phyloP scores from a whole-genome alignment of 2,797 vertebrate species.

The Cyclopterus lumpus region DNA sequence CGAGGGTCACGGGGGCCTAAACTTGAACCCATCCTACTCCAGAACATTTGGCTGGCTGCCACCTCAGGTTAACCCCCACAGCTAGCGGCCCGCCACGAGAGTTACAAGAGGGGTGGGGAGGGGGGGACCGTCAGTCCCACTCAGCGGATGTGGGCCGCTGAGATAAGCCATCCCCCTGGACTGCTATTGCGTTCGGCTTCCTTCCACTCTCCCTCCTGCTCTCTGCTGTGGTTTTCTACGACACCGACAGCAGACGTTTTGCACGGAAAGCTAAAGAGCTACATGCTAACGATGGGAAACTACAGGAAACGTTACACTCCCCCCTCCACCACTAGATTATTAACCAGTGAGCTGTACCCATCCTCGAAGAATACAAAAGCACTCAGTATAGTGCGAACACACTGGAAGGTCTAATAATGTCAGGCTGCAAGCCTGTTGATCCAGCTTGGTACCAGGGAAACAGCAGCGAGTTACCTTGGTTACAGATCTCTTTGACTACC shows the following conservation, averaged over 20 bases:
- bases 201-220: conserved; percentile 36
- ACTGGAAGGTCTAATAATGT: conserved; percentile 13
- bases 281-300: background rate
- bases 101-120: conserved; percentile 16
- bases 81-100: conserved; percentile 62
- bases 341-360: background rate
- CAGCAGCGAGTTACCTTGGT: conserved; percentile 70
- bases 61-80: conserved; percentile 76
- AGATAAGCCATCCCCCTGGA: conserved; percentile 59
- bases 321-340: background rate
- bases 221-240: conserved; percentile 34
- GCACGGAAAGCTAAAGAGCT: conserved; percentile 3
- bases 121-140: conserved; percentile 51
- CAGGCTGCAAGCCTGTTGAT: conserved; percentile 20
- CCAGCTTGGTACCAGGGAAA: conserved; percentile 62
- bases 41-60: conserved; percentile 72
- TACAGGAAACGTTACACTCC: background rate
- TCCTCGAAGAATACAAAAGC: background rate
- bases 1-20: conserved; percentile 75
- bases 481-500: conserved; percentile 32
- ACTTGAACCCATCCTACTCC: conserved; percentile 79
- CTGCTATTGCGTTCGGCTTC: conserved; percentile 36
- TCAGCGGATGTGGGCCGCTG: conserved; percentile 50
- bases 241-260: conserved; percentile 10
- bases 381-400: background rate